Base-by-base conservation (phyloP, 2,113 vertebrate species). In the Jacana jacana region DNA sequence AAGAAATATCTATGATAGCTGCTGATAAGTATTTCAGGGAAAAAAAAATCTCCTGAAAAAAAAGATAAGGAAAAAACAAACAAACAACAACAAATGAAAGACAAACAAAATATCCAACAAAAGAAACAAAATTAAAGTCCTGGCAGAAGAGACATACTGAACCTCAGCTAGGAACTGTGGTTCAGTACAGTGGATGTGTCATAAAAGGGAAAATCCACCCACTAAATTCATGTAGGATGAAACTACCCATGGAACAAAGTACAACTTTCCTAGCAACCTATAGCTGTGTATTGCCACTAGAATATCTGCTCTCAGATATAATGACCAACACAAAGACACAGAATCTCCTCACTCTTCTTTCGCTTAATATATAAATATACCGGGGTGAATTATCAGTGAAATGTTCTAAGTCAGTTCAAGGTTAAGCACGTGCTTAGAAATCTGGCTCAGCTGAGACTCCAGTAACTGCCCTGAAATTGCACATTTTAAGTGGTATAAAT, bases 381-480 rank as follows among this genome's bases (percentile, higher is more conserved):
- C 42, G 22, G 13, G 28, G 13, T 65, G 28, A 42, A 65, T 44
- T 65, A 22, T 22, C 40, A 42, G 19, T 31, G 40, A 33, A 65
- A 31, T 31, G 37, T 81, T 89, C 11, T 75, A 76, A 75, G 46
- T 91, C 83, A 87, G 9, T 81, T 19, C 87, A 61, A 93, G 73
- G 81, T 91, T 78, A 94, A 95, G 52, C 19, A 91, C 63, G 63
- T 54, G 57, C 40, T 93, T 93, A 84, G 70, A 89, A 92, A 85
- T 71, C 65, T 89, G 54, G 10, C 17, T 91, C 25, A 35, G 70
- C 3, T 57, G 44, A 85, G 54, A 88, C 22, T 13, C 37, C 30
- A 30, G 69, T 54, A 88, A 72, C 69, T 92, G 91, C 93, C 81
- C 91, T 87, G 49, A 84, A 91, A 91, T 3, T 81, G 57, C 25